Base-by-base conservation (phyloP, 1,140 invertebrate genomes). In the Heliconius himera region DNA sequence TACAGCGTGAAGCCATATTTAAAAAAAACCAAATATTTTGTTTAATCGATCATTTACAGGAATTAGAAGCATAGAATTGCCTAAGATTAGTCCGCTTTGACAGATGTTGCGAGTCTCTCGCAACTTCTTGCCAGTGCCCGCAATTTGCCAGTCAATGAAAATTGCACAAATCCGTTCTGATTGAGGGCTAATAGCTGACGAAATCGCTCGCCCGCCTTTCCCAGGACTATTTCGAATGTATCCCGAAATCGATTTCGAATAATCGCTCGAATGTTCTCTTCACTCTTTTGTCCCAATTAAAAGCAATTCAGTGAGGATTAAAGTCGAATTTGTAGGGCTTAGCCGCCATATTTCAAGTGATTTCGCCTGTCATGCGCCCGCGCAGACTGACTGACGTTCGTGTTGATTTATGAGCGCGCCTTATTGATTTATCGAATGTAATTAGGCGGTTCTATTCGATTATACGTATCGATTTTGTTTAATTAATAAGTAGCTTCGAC, bases 61-160 rank as follows among this genome's bases (percentile, higher is more conserved):
- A 70, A 76, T 76, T 76, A 76, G 74, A 26, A 41, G 33, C 77
- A 76, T 76, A 76, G 74, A 76, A 83, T 77, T 78, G 72, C 74
- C 54, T 81, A 73, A 81, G 78, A 81, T 79, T 77, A 77, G 46
- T 29, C 54, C 29, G 33, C 46, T 80, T 86, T 87, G 85, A 87
- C 83, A 86, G 83, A 86, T 86, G 86, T 83, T 82, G 5, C 41
- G 41, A 46, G 41, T 13, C 82, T 83, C 38, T 81, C 29, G 76
- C 20, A 29, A 66, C 78, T 74, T 60, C 66, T 66, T 66, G 60
- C 60, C 60, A 74, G 81, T 78, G 83, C 81, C 78, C 76, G 84
- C 87, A 94, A 94, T 94, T 94, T 94, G 79, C 82, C 91, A 92
- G 91, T 93, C 91, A 94, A 92, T 93, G 91, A 74, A 93, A 92